These are phyloP conservation scores for Anticlea derivata DNA, from an alignment of 2,888 invertebrate genomes.

Conservation along the genomic window DNA sequence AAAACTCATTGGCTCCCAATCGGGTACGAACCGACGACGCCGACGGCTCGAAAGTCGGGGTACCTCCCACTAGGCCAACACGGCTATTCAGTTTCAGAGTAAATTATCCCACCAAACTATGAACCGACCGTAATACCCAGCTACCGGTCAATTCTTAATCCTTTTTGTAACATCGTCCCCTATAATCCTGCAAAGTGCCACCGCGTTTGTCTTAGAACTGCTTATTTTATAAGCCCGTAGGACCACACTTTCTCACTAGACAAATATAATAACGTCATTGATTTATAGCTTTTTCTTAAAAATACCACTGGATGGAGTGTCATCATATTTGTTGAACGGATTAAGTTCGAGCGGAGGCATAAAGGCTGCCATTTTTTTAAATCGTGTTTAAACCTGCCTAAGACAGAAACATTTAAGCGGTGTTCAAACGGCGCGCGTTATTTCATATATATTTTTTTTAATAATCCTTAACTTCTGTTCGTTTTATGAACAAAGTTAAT, in stretches of 20 bases:
- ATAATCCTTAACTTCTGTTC: too few species aligned
- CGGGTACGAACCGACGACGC: too few species aligned
- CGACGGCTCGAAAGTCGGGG: too few species aligned
- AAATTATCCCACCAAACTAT: neutral
- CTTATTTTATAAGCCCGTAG: conserved; percentile 1
- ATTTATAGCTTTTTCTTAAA: conserved; percentile 26
- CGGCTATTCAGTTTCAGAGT: too few species aligned
- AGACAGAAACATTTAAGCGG: too few species aligned
- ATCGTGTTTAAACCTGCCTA: neutral
- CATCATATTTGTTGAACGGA: conserved; percentile 7
- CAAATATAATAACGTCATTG: conserved; percentile 15
- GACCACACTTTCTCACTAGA: neutral
- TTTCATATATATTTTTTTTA: too few species aligned
- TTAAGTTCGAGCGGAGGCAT: neutral
- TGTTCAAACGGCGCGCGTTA: too few species aligned
- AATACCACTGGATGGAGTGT: neutral
- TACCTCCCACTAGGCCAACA: too few species aligned
- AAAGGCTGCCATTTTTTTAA: neutral
- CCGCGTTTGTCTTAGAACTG: conserved; percentile 27
- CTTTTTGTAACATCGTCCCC: conserved; percentile 9
- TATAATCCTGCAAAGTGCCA: conserved; percentile 29
- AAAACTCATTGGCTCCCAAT: too few species aligned
- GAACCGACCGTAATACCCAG: neutral
- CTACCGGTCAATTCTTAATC: conserved; percentile 18
- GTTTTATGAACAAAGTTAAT: too few species aligned